These are phyloP conservation scores for Acanthurus leucopareius DNA, from an alignment of 2,797 vertebrate genomes.

Conservation along the genomic window DNA sequence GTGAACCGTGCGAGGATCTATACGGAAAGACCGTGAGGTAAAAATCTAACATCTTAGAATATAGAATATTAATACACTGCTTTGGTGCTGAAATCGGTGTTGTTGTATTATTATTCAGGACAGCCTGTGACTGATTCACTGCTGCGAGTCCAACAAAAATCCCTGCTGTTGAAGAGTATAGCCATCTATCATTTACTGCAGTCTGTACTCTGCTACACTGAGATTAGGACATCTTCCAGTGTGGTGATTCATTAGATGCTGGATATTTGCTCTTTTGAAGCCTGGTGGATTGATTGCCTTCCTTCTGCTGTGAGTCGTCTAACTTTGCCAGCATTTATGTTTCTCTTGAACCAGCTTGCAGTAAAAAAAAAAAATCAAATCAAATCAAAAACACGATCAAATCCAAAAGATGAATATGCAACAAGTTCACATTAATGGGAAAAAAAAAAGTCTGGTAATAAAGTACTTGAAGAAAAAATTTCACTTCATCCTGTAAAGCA, in stretches of 20 bases:
- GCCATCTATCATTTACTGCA: conserved; percentile 61
- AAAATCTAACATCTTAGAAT: neutral
- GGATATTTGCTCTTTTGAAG: conserved; percentile 56
- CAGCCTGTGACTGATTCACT: conserved; percentile 31
- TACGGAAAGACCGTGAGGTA: conserved; percentile 6
- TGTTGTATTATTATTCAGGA: conserved; percentile 17
- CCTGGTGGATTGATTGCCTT: conserved; percentile 61
- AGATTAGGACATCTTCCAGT: conserved; percentile 63
- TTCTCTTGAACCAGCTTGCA: conserved; percentile 22
- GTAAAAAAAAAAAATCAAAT: conserved; percentile 8
- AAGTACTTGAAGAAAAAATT: conserved; percentile 45
- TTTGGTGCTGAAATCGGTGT: conserved; percentile 1
- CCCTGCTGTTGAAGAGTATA: conserved; percentile 18
- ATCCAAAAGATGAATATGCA: conserved; percentile 24
- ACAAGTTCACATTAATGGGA: conserved; percentile 2
- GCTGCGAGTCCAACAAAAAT: conserved; percentile 33
- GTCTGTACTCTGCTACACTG: conserved; percentile 50
- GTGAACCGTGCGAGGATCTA: conserved; percentile 1
- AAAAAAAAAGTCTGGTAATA: conserved; percentile 9
- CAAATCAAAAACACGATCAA: neutral
- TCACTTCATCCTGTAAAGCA: conserved; percentile 26
- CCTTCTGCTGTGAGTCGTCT: conserved; percentile 41
- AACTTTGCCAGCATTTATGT: conserved; percentile 38
- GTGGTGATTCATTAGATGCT: conserved; percentile 61
- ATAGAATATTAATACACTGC: neutral